These are phyloP conservation scores for Catamblyrhynchus diadema DNA, from an alignment of 2,797 vertebrate genomes.

Conservation along the genomic window DNA sequence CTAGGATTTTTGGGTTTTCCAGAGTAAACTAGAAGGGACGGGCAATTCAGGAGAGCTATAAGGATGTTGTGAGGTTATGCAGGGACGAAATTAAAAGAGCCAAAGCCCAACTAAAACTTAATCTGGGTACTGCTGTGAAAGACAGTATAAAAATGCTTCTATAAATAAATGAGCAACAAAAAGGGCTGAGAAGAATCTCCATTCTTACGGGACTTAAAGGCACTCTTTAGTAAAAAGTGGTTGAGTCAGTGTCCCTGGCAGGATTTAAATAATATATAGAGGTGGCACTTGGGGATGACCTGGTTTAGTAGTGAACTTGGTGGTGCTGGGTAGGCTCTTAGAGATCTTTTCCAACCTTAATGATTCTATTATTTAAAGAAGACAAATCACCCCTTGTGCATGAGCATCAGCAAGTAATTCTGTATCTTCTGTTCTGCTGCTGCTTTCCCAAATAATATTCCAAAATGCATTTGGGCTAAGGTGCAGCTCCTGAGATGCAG, in stretches of 20 bases:
- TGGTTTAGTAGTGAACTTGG: neutral
- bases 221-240: neutral
- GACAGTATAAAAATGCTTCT: neutral
- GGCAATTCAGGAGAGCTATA: neutral
- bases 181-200: neutral
- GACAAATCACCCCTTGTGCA: neutral
- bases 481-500: neutral
- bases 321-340: neutral
- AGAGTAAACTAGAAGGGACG: neutral
- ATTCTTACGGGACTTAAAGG: neutral
- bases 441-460: conserved; percentile 54
- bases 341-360: neutral
- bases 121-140: neutral
- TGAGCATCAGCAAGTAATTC: neutral
- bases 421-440: neutral
- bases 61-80: neutral
- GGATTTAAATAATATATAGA: neutral
- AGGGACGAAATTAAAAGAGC: neutral
- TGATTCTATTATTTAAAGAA: neutral
- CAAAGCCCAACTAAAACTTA: neutral
- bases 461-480: conserved; percentile 1
- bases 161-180: neutral
- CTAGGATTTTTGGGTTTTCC: neutral
- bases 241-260: neutral
- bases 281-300: neutral